Conservation (phyloP, 2,888 invertebrate genomes). For the Proisotoma minuta region DNA sequence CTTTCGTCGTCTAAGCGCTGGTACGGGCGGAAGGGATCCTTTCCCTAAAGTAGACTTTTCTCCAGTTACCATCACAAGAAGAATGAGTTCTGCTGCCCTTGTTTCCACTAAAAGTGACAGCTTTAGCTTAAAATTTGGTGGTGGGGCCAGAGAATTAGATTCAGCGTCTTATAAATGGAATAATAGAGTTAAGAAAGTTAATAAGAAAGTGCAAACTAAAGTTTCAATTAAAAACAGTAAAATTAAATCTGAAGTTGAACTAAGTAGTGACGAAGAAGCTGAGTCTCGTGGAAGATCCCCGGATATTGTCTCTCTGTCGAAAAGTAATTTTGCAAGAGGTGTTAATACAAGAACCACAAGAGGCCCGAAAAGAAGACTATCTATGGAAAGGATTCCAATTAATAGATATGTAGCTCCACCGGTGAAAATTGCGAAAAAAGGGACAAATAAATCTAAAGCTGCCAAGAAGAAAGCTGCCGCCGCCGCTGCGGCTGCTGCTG, state of each 20-base stretch:
- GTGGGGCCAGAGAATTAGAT: too few relatives aligned
- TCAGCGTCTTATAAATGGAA: background rate
- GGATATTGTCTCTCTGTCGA: conserved; percentile 24
- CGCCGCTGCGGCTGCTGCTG: background rate
- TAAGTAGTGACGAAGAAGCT: background rate
- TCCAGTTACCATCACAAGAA: background rate
- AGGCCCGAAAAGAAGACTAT: conserved; percentile 26
- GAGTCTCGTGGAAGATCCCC: conserved; percentile 21
- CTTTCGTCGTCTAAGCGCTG: background rate
- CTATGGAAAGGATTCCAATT: conserved; percentile 1
- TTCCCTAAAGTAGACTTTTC: background rate
- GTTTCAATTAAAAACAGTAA: background rate
- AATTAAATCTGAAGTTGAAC: background rate
- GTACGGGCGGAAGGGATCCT: background rate
- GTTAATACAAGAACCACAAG: background rate
- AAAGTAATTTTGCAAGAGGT: background rate
- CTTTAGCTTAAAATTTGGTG: background rate
- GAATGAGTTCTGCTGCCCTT: background rate
- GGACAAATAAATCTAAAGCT: background rate
- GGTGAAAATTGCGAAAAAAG: background rate
- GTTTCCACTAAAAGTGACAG: background rate
- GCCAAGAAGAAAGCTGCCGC: too few relatives aligned
- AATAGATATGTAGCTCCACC: background rate
- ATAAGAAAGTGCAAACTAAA: conserved; percentile 9
- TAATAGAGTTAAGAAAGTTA: background rate